Conservation (phyloP, 2,113 vertebrate genomes). For the Lepus europaeus region DNA sequence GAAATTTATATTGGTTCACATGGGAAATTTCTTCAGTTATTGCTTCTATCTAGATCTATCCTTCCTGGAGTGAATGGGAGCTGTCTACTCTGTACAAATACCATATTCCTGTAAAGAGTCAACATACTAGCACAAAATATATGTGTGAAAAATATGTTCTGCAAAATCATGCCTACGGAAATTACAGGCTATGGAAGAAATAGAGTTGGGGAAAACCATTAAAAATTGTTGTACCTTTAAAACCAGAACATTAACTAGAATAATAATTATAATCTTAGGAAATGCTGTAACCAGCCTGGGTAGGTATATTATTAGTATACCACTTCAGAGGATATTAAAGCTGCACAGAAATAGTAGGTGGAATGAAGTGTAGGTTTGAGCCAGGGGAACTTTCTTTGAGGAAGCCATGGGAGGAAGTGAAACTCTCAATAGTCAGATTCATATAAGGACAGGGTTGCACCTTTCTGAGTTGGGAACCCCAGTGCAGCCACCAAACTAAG, state of each 20-base stretch:
- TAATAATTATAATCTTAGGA: not conserved
- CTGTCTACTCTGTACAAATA: not conserved
- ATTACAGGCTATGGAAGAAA: not conserved
- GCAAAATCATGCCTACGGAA: not conserved
- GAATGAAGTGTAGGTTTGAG: not conserved
- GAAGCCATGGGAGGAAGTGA: not conserved
- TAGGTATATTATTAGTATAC: not conserved
- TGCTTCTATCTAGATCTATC: not conserved
- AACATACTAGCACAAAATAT: not conserved
- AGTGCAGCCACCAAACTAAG: not conserved
- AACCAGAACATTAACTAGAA: not conserved
- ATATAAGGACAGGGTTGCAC: no score
- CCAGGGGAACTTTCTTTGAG: not conserved
- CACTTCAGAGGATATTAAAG: not conserved
- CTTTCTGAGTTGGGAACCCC: not conserved
- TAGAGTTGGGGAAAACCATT: not conserved
- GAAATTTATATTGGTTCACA: not conserved
- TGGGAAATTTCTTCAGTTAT: not conserved
- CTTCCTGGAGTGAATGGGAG: not conserved
- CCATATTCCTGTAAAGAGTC: not conserved
- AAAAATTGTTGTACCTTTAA: constrained; percentile 12
- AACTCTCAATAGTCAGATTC: not conserved
- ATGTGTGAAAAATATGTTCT: not conserved
- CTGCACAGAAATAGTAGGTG: not conserved
- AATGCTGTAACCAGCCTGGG: not conserved